phyloP scores from a whole-genome alignment of 2,888 invertebrate genomes.

The Andrena fulva region DNA sequence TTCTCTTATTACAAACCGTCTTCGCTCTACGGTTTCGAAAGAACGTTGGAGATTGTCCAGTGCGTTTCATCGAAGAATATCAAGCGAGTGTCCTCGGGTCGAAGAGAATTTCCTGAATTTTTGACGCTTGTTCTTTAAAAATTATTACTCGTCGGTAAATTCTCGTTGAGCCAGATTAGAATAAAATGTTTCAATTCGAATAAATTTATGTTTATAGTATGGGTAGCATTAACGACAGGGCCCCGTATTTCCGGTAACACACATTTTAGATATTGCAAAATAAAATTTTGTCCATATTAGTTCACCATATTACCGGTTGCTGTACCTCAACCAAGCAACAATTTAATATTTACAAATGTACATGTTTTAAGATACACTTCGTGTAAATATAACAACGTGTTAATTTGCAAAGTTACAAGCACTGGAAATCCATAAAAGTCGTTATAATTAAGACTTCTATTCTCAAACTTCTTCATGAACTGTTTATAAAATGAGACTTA shows the following conservation, averaged over 20 bases:
- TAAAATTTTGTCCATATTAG: too few relatives aligned
- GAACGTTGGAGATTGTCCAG: not conserved
- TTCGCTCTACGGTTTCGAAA: not conserved
- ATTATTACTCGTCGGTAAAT: too few relatives aligned
- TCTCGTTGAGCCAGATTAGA: too few relatives aligned
- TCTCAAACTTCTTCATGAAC: not conserved
- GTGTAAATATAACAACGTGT: slow-evolving; percentile 3
- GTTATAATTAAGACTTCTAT: not conserved
- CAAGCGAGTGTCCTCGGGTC: not conserved
- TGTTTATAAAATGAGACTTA: not conserved
- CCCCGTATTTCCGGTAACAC: too few relatives aligned
- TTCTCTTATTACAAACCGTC: not conserved
- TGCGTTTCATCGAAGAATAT: not conserved
- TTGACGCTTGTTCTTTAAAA: not conserved
- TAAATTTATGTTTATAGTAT: too few relatives aligned
- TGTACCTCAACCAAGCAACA: slow-evolving; percentile 12
- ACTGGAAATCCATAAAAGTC: not conserved
- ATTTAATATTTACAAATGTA: slow-evolving; percentile 25
- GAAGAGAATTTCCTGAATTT: not conserved
- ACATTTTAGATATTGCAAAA: too few relatives aligned
- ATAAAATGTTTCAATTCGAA: too few relatives aligned
- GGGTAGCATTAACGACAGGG: too few relatives aligned
- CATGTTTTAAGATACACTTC: slow-evolving; percentile 3
- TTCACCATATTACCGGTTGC: not conserved
- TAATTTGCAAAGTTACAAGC: slow-evolving; percentile 9